phyloP scores from a whole-genome alignment of 2,113 vertebrate species.

The Psilopsiagon aurifrons region DNA sequence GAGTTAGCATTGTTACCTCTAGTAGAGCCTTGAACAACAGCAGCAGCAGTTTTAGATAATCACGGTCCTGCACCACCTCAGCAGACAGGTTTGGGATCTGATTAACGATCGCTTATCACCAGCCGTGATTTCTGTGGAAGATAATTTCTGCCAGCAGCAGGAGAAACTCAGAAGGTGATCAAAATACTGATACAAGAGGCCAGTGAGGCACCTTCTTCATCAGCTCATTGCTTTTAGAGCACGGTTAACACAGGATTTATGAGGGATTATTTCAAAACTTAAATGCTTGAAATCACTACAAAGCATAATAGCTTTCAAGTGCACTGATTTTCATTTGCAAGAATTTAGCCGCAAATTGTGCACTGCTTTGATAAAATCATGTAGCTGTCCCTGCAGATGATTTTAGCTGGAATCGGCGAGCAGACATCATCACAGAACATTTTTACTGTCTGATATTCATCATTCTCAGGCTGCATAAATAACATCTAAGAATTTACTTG shows the following conservation, averaged over 20 bases:
- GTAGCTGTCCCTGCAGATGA: background rate
- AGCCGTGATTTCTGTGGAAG: background rate
- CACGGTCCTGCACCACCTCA: background rate
- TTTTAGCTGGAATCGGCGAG: conserved; percentile 22
- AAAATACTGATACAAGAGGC: conserved; percentile 8
- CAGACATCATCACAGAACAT: background rate
- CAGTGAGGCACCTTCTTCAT: background rate
- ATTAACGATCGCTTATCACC: background rate
- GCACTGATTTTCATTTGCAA: conserved; percentile 29
- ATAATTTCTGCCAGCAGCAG: conserved; percentile 16
- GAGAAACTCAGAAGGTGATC: conserved; percentile 21
- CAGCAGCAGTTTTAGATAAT: background rate
- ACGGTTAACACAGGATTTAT: background rate
- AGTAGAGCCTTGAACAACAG: background rate
- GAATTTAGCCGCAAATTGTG: conserved; percentile 13
- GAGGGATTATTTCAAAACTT: conserved; percentile 40
- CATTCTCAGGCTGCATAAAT: background rate
- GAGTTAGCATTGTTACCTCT: background rate
- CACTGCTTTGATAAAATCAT: background rate
- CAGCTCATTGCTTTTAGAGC: conserved; percentile 1
- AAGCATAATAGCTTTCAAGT: conserved; percentile 27
- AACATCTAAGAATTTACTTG: background rate
- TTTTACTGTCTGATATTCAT: background rate
- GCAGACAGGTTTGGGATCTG: background rate
- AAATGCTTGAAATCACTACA: conserved; percentile 47